Base-by-base conservation (phyloP, 2,113 vertebrate genomes). In the Solea solea region DNA sequence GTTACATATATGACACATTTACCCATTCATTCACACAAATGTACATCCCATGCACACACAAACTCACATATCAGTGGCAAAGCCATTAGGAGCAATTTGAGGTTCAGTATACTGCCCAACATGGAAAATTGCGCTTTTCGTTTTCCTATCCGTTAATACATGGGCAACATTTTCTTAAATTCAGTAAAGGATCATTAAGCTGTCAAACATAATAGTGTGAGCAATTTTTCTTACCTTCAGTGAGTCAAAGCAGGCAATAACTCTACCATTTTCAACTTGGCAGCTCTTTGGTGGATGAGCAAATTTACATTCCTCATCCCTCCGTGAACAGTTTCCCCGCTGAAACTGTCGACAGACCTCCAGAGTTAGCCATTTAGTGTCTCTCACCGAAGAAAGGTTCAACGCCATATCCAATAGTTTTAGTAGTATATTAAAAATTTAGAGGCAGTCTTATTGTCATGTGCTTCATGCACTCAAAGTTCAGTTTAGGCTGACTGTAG, bases 261-360 rank as follows among this genome's bases (percentile, higher is more conserved):
- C 96, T 93, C 96, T 94, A 89, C 97, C 97, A 66, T 97, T 98
- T 93, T 98, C 96, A 70, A 98, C 95, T 93, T 97, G 96, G 94
- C 96, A 98, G 86, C 97, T 98, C 94, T 98, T 98, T 8, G 97
- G 96, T 57, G 97, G 97, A 83, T 98, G 97, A 94, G 97, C 97
- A 92, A 98, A 98, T 93, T 97, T 98, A 95, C 97, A 98, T 94
- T 98, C 97, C 92, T 98, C 96, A 66, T 98, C 96, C 48, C 96
- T 96, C 64, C 97, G 96, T 9, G 97, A 97, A 92, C 97, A 98
- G 40, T 96, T 98, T 88, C 97, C 97, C 69, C 97, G 94, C 88
- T 98, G 97, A 92, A 97, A 98, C 74, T 98, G 96, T 74, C 97
- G 95, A 93, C 97, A 98, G 72, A 98, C 97, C 93, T 98, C 97